Evolutionary conservation across 2,888 invertebrate genomes (phyloP).

Genomic region (Himalopsyche tibetana): DNA sequence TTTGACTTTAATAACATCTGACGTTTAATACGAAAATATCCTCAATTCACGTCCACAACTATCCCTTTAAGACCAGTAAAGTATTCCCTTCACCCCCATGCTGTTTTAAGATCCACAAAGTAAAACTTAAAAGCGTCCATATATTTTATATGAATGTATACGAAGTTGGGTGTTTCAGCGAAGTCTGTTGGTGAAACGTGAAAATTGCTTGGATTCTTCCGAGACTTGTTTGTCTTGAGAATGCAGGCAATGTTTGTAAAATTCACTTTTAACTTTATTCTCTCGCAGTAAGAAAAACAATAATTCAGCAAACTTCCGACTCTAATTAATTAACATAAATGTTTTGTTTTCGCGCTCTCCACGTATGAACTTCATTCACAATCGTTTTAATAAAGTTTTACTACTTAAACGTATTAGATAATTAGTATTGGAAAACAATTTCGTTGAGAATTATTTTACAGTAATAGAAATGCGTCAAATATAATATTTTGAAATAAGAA

Average conservation of each 20-base stretch:
- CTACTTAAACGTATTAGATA: neutral
- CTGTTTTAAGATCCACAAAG: neutral
- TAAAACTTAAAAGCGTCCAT: slow-evolving; percentile 23
- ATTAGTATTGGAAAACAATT: too few species aligned
- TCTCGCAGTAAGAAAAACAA: slow-evolving; percentile 30
- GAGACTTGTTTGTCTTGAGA: slow-evolving; percentile 44
- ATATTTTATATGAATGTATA: slow-evolving; percentile 26
- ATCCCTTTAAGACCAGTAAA: slow-evolving; percentile 12
- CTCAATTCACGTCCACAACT: neutral
- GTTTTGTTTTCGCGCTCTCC: slow-evolving; percentile 15
- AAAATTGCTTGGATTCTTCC: slow-evolving; percentile 40
- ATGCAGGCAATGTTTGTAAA: slow-evolving; percentile 41
- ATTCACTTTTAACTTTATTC: slow-evolving; percentile 46
- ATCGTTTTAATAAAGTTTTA: slow-evolving; percentile 3
- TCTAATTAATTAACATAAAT: slow-evolving; percentile 18
- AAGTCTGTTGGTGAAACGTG: slow-evolving; percentile 33
- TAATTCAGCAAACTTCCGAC: neutral
- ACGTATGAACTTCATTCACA: slow-evolving; percentile 18
- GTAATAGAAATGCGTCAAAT: too few species aligned
- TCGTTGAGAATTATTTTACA: too few species aligned
- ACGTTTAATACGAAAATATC: neutral
- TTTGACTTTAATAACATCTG: neutral
- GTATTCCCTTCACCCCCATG: slow-evolving; percentile 24
- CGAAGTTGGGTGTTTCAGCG: slow-evolving; percentile 24
- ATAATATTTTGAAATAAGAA: too few species aligned